Conservation (phyloP, 2,113 vertebrate species). For the Rhadina sibilatrix region DNA sequence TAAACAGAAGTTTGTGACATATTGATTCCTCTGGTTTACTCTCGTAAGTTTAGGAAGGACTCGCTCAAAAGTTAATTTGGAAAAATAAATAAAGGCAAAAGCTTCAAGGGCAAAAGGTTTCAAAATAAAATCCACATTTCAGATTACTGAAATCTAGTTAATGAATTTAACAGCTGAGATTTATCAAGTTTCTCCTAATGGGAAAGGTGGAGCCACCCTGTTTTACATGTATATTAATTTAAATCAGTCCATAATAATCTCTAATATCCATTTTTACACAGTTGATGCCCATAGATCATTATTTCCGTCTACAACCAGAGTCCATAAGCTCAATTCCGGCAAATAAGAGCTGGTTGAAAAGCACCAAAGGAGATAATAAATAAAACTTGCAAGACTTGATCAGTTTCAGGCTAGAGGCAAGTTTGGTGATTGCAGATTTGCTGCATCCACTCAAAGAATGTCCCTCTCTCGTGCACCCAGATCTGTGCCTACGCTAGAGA, state of each 20-base stretch:
- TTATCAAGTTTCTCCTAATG: not conserved
- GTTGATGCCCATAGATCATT: not conserved
- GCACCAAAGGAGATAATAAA: not conserved
- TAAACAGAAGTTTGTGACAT: not conserved
- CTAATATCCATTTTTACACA: not conserved
- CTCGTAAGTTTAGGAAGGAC: not conserved
- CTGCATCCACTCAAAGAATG: not conserved
- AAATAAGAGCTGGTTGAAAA: not conserved
- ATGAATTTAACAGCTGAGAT: not conserved
- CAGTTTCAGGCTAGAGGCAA: not conserved
- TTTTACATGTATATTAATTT: not conserved
- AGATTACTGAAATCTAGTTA: not conserved
- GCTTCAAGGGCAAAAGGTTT: conserved; percentile 41
- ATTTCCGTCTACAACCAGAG: not conserved
- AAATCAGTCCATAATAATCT: not conserved
- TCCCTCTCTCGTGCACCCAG: not conserved
- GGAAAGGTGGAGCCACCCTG: not conserved
- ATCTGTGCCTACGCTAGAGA: not conserved
- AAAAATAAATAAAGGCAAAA: conserved; percentile 35
- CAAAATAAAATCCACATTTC: not conserved
- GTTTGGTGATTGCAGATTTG: not conserved
- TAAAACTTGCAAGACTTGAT: not conserved
- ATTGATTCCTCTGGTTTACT: conserved; percentile 35
- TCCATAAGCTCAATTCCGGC: not conserved
- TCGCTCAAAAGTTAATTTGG: not conserved